phyloP scores from a whole-genome alignment of 2,797 vertebrate genomes.

The Arctocebus calabarensis region DNA sequence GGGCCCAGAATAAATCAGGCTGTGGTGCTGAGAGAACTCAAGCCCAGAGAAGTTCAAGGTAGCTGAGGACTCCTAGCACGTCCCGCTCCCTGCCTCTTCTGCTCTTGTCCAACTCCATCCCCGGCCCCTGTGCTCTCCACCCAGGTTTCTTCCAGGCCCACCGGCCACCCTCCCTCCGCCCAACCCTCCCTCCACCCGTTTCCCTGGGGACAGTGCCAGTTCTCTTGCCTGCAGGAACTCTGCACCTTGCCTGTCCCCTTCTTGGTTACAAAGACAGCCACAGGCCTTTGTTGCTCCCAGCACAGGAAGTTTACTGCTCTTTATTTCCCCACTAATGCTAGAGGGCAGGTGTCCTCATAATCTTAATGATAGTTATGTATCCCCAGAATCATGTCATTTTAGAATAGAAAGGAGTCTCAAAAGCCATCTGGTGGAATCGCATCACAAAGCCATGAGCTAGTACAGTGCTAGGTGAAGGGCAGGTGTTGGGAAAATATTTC shows the following conservation, averaged over 20 bases:
- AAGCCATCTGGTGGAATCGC: not conserved
- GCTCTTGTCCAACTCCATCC: not conserved
- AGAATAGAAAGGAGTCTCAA: not conserved
- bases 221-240: not conserved
- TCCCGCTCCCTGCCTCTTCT: not conserved
- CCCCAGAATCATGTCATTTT: constrained; percentile 17
- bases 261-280: not conserved
- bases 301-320: not conserved
- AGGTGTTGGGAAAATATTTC: not conserved
- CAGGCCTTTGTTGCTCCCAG: not conserved
- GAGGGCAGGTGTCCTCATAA: not conserved
- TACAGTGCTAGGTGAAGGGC: not conserved
- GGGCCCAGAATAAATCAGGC: not conserved
- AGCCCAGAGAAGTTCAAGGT: not conserved
- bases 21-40: not conserved
- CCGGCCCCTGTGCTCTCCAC: accelerated
- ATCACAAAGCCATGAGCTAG: not conserved
- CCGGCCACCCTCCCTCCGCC: accelerated
- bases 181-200: too few species aligned
- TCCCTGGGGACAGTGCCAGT: not conserved
- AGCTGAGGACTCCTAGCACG: not conserved
- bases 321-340: not conserved
- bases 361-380: not conserved
- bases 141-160: accelerated
- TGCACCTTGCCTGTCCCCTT: not conserved